Conservation (phyloP, 2,113 vertebrate genomes). For the Phainopepla nitens region DNA sequence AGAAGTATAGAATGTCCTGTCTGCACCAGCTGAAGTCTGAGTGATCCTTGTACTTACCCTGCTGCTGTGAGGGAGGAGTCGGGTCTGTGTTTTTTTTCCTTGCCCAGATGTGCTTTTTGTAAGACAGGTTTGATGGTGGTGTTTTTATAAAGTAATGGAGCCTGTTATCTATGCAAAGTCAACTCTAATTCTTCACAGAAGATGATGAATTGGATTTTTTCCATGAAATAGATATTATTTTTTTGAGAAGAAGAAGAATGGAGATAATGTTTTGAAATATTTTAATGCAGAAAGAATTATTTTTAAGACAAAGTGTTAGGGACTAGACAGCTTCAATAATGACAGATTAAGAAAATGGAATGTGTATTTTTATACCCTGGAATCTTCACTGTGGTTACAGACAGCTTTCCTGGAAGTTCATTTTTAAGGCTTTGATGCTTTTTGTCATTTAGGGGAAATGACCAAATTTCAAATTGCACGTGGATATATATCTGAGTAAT, state of each 20-base stretch:
- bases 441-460: neutral
- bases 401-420: neutral
- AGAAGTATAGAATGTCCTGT: rapidly evolving
- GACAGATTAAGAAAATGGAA: neutral
- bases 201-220: neutral
- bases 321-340: neutral
- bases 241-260: neutral
- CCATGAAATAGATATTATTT: neutral
- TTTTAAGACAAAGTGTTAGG: neutral
- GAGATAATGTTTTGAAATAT: constrained; percentile 31
- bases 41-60: neutral
- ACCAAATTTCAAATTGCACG: neutral
- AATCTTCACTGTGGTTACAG: constrained; percentile 23
- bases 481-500: neutral
- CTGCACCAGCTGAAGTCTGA: neutral
- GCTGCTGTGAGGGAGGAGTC: neutral
- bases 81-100: neutral
- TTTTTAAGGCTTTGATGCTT: neutral
- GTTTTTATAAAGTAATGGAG: neutral
- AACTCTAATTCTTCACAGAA: neutral
- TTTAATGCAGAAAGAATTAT: constrained; percentile 23
- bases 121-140: neutral
- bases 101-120: neutral
- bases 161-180: constrained; percentile 47
- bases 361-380: constrained; percentile 47